phyloP scores from a whole-genome alignment of 2,113 vertebrate genomes.

The Larimichthys crocea region DNA sequence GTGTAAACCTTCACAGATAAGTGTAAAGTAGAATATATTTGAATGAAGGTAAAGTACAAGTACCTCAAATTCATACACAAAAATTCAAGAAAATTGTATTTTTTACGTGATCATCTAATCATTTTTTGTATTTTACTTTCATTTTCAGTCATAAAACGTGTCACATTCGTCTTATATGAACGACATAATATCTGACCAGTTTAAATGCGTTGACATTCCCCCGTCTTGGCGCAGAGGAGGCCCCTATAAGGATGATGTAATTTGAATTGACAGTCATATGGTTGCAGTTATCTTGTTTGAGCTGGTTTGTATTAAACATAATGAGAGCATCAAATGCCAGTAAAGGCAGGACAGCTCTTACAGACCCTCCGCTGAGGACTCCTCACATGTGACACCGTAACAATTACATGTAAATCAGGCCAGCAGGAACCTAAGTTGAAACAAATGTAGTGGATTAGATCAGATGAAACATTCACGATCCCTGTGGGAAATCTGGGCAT shows the following conservation, averaged over 20 bases:
- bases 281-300: slow-evolving; percentile 54
- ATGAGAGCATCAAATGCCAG: slow-evolving; percentile 42
- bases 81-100: neutral
- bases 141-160: neutral
- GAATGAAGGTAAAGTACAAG: no score
- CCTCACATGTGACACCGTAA: slow-evolving; percentile 22
- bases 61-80: neutral
- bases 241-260: neutral
- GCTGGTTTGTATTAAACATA: slow-evolving; percentile 57
- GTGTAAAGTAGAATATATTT: no score
- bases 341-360: slow-evolving; percentile 26
- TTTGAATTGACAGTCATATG: slow-evolving; percentile 42
- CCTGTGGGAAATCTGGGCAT: neutral
- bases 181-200: neutral
- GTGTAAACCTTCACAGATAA: neutral
- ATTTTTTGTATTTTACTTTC: neutral
- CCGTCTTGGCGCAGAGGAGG: neutral
- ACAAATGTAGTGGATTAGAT: slow-evolving; percentile 16
- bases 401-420: slow-evolving; percentile 47
- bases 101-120: neutral
- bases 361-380: slow-evolving; percentile 36
- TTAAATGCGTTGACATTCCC: slow-evolving; percentile 11
- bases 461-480: slow-evolving; percentile 10
- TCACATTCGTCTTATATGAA: neutral
- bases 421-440: slow-evolving; percentile 21